Evolutionary conservation across 2,113 vertebrate species (phyloP), one percentile per base, ranked within the genome.

Genomic region (Ictalurus punctatus): DNA sequence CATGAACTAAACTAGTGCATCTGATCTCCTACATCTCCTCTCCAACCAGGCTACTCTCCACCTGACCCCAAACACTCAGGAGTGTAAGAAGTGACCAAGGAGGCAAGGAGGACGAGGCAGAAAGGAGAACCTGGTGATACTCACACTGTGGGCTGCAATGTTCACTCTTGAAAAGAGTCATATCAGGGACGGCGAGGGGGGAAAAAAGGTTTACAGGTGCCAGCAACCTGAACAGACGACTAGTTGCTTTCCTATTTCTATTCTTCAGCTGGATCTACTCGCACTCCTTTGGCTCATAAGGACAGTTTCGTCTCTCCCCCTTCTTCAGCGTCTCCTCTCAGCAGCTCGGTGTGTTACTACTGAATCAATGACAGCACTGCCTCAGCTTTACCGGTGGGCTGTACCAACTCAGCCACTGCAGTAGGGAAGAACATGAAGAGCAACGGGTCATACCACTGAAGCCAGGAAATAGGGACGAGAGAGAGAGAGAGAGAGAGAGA

Each of bases 111-210:
- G 44, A 67, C 44, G 56, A 67, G 52, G 81, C 34, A 58, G 58
- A 89, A 34, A 34, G 59, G 67, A 76, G 61, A 59, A 48, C 37
- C 17, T 27, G 0, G n/a, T 23, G 48, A 94, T 95, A 96, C 95
- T 96, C 93, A 96, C 95, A 94, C 95, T 94, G 94, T 83, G 94
- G 94, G 92, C 95, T 95, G 92, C 90, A 91, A 89, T 93, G 90
- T 85, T 92, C 92, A 92, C 92, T 93, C 90, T 92, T 92, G 91
- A 96, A 96, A 82, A 96, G 94, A 92, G 95, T 96, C 95, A 96
- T 96, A 95, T 93, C 94, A 95, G 90, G 83, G 90, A 94, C 84
- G 87, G 91, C 87, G 86, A 90, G 37, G 79, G 9, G 37, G 85
- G 76, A 84, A 79, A 59, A 58, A 27, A 40, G 84, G 25, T 74